Base-by-base conservation (phyloP, 1,140 invertebrate species). In the Calliopsis andreniformis region DNA sequence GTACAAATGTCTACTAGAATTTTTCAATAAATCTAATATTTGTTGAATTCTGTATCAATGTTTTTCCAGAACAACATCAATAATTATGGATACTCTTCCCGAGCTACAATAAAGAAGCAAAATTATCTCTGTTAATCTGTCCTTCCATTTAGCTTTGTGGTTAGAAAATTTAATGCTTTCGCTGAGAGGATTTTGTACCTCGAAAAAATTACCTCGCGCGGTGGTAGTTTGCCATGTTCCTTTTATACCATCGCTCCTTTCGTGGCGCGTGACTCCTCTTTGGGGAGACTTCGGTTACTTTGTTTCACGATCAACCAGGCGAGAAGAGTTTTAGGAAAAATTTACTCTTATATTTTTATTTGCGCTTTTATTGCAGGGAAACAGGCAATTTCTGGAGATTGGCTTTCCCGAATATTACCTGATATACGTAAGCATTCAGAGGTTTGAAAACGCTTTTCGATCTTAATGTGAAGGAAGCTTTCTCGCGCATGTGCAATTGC, bases 141-240 rank as follows among this genome's bases (percentile, higher is more conserved):
- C 51, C 42, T 55, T 32, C 12, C 28, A n/a, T 69, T 76, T 58
- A 35, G 14, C 12, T 63, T 18, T 25, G 39, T 4, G 18, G 3
- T 32, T 32, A 56, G 25, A 25, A 4, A 58, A 6, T 18, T 3
- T 51, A 25, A 55, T 79, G 35, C 12, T 8, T 49, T 25, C 1
- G 35, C n/a, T 42, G 35, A 35, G n/a, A 39, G 25, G 20, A 14
- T 43, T 47, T 5, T 5, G 5, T 32, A 1, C 6, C 12, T 1
- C 20, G 70, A 80, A 71, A 77, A 71, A 64, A 18, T 23, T 8
- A 16, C 28, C 51, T 63, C 32, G 16, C 16, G 23, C 23, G 63
- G 51, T 49, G 23, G 20, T 67, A 23, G 35, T 56, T 68, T 28
- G n/a, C 12, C 4, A 18, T 23, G 10, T 39, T 67, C 16, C 47